phyloP scores from a whole-genome alignment of 2,113 vertebrate genomes.

The Nematolebias whitei region DNA sequence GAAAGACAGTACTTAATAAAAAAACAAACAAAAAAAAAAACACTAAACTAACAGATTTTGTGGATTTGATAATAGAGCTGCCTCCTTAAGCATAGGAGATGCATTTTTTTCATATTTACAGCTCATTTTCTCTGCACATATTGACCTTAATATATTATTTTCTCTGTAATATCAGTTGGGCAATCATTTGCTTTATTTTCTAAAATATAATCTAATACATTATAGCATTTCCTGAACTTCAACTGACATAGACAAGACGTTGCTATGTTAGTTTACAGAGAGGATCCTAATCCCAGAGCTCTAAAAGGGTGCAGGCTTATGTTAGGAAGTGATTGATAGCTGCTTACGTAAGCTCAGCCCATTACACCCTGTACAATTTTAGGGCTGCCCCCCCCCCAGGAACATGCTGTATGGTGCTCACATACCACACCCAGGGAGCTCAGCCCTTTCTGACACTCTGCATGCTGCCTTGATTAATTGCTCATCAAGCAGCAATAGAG shows the following conservation, averaged over 20 bases:
- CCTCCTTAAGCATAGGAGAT: neutral
- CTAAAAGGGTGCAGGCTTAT: slow-evolving; percentile 68
- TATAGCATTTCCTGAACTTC: slow-evolving; percentile 44
- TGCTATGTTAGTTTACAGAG: slow-evolving; percentile 39
- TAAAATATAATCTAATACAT: slow-evolving; percentile 41
- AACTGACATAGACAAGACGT: slow-evolving; percentile 36
- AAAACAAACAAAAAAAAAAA: slow-evolving; percentile 43
- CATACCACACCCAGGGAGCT: slow-evolving; percentile 59
- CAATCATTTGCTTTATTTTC: slow-evolving; percentile 12
- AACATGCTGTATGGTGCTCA: slow-evolving; percentile 48
- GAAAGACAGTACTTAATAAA: slow-evolving; percentile 41
- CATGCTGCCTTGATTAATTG: slow-evolving; percentile 82
- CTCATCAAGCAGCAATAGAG: slow-evolving; percentile 80
- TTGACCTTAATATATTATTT: slow-evolving; percentile 40
- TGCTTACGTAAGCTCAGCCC: slow-evolving; percentile 68
- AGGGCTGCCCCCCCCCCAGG: slow-evolving; percentile 49
- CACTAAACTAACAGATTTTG: neutral
- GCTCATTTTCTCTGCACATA: slow-evolving; percentile 2
- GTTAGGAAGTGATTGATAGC: slow-evolving; percentile 73
- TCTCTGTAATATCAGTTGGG: slow-evolving; percentile 12
- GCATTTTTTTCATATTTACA: slow-evolving; percentile 32
- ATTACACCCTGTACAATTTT: slow-evolving; percentile 61
- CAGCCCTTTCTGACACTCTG: slow-evolving; percentile 66
- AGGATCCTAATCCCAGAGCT: slow-evolving; percentile 57
- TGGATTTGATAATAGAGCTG: neutral